Base-by-base conservation (phyloP, 2,797 vertebrate genomes). In the Pteronotus mesoamericanus region DNA sequence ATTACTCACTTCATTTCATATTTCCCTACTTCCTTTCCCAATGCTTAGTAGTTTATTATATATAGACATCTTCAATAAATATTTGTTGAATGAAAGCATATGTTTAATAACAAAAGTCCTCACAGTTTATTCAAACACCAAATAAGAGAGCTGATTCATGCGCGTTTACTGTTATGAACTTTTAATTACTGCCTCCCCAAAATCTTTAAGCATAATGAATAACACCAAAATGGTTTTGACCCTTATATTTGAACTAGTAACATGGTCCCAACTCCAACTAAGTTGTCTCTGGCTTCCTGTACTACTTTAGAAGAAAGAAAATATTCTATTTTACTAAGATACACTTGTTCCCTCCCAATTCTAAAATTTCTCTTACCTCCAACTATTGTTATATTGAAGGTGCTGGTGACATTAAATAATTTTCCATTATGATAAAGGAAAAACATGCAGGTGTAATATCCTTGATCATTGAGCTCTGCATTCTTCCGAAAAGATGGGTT, bases 361-460 rank as follows among this genome's bases (percentile, higher is more conserved):
- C 34, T 89, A 68, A 79, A 95, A 90, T 55, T 11, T 86, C 90
- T 95, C 98, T 98, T 98, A 99, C 98, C 98, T 98, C 93, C 44
- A 91, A 94, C 34, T 69, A 99, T 83, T 32, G 89, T 77, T 64
- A 99, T 37, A 6, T 97, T 97, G 92, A 86, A 91, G 88, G 98
- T 98, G 39, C 95, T 96, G 71, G 98, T 98, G 77, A 97, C 91
- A 37, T 98, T 96, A 61, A 98, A 98, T 21, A 59, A 34, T 19
- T 7, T 98, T 95, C 98, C 98, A 83, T 96, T 88, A 61, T 74
- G 97, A 91, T 2, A 80, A 88, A 98, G 66, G 32, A 79, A 94
- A 96, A 97, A 96, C 91, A 98, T 88, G 22, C 98, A 99, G 39
- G 98, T 98, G 68, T 99, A 99, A 85, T 98, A 98, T 7, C 98